phyloP scores from a whole-genome alignment of 2,888 invertebrate genomes.

The Ptilodon capucinus region DNA sequence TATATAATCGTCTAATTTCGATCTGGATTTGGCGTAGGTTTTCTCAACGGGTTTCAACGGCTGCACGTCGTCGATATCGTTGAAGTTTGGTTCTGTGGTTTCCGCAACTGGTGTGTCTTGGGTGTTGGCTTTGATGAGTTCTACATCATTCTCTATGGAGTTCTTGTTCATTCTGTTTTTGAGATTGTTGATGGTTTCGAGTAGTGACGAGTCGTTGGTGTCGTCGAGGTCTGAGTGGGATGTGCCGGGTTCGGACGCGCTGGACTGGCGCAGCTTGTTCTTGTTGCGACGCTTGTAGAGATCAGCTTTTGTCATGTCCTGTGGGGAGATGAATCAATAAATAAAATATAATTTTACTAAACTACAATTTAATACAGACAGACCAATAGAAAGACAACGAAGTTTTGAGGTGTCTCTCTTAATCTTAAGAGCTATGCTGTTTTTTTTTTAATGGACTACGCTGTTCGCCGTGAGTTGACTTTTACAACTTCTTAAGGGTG shows the following conservation, averaged over 20 bases:
- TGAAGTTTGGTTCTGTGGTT: conserved; percentile 43
- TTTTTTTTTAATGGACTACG: too few relatives aligned
- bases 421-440: too few relatives aligned
- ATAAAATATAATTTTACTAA: too few relatives aligned
- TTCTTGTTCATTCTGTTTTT: conserved; percentile 62
- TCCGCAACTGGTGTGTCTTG: conserved; percentile 60
- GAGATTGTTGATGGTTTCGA: conserved; percentile 61
- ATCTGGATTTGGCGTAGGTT: conserved; percentile 67
- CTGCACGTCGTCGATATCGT: conserved; percentile 60
- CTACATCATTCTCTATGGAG: conserved; percentile 72
- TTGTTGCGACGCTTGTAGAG: conserved; percentile 74
- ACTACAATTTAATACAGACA: too few relatives aligned
- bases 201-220: conserved; percentile 43
- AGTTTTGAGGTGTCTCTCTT: too few relatives aligned
- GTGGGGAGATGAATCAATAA: too few relatives aligned
- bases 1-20: conserved; percentile 71
- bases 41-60: conserved; percentile 70
- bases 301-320: conserved; percentile 79
- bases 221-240: conserved; percentile 43
- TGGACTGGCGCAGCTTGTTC: conserved; percentile 61
- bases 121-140: conserved; percentile 68
- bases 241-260: conserved; percentile 50
- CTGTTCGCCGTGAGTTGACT: too few relatives aligned
- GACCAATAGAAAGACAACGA: too few relatives aligned
- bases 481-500: too few relatives aligned